Percentiles rank a stretch among this genome's conserved stretches.
These are phyloP conservation scores for Urocolius indicus DNA, from an alignment of 2,113 vertebrate species.

Conservation along the genomic window DNA sequence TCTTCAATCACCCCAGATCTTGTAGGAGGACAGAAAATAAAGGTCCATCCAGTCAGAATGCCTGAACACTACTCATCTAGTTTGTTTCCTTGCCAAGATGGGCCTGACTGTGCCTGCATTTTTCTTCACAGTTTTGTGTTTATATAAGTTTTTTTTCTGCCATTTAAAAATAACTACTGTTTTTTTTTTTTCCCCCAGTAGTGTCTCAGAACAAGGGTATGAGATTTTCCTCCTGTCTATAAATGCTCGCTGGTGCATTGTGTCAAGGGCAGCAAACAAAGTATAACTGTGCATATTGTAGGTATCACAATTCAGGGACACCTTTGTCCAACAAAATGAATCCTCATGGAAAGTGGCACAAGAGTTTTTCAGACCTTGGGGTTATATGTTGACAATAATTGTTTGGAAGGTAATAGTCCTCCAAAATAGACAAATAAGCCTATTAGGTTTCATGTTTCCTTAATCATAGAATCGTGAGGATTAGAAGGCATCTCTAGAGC, in stretches of 20 bases:
- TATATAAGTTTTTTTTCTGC: neutral
- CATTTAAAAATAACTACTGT: neutral
- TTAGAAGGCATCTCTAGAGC: no score
- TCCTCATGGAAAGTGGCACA: neutral
- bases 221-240: neutral
- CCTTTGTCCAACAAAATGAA: neutral
- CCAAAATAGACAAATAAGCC: neutral
- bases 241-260: neutral
- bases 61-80: neutral
- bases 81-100: neutral
- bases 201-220: neutral
- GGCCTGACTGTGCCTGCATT: neutral
- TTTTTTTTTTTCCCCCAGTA: neutral
- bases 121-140: neutral
- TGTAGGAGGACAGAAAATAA: neutral
- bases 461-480: neutral
- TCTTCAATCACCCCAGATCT: neutral
- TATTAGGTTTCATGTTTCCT: slow-evolving; percentile 2
- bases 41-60: neutral
- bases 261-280: neutral
- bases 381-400: slow-evolving; percentile 27
- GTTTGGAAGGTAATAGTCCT: slow-evolving; percentile 40
- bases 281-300: neutral
- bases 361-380: slow-evolving; percentile 20
- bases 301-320: neutral